phyloP scores from a whole-genome alignment of 2,113 vertebrate genomes.

The Oryctolagus cuniculus region DNA sequence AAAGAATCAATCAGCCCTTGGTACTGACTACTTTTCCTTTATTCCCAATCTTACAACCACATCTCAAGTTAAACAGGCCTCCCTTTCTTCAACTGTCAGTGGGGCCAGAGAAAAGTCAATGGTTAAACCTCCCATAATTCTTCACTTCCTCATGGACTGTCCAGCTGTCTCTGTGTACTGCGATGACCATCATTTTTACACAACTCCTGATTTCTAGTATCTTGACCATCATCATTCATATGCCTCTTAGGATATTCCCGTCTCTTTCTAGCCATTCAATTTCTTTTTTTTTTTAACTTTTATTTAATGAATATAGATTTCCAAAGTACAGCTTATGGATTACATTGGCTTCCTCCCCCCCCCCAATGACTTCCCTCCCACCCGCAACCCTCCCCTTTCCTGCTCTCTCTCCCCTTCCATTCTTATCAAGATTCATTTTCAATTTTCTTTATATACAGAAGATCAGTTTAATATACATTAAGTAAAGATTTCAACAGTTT shows the following conservation, averaged over 20 bases:
- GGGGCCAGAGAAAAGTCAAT: constrained; percentile 6
- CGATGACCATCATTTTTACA: not conserved
- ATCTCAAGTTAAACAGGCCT: not conserved
- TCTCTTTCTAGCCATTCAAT: constrained; percentile 42
- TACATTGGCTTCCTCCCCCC: too few species aligned
- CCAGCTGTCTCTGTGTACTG: not conserved
- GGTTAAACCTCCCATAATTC: not conserved
- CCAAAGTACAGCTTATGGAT: too few species aligned
- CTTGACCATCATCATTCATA: constrained; percentile 5
- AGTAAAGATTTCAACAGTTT: too few species aligned
- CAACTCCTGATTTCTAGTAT: constrained; percentile 23
- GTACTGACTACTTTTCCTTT: not conserved
- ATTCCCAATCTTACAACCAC: not conserved
- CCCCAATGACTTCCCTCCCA: too few species aligned
- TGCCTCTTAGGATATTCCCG: not conserved
- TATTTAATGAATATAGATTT: too few species aligned
- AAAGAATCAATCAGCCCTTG: constrained; percentile 45
- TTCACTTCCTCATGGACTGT: constrained; percentile 29
- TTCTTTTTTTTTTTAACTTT: too few species aligned
- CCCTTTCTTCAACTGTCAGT: not conserved
- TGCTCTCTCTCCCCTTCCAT: too few species aligned
- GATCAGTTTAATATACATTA: too few species aligned
- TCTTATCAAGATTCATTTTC: too few species aligned
- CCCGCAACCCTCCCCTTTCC: too few species aligned
- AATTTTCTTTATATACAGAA: too few species aligned